These are phyloP conservation scores for Amiota mariae DNA, from an alignment of 2,888 invertebrate genomes.

Conservation along the genomic window DNA sequence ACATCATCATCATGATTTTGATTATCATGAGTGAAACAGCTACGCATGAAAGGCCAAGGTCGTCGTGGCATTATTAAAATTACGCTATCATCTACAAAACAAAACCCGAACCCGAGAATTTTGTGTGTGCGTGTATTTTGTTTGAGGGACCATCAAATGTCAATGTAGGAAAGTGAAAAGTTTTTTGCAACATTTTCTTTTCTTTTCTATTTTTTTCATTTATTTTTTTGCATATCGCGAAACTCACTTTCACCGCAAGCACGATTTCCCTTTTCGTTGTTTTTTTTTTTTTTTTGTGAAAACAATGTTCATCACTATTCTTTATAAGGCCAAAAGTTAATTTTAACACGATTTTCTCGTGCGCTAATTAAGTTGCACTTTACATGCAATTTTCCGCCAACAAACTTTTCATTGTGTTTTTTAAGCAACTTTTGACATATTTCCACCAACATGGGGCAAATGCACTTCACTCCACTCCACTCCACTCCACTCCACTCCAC, in stretches of 20 bases:
- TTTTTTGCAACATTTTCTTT: neutral
- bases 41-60: slow-evolving; percentile 57
- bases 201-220: neutral
- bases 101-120: neutral
- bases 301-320: slow-evolving; percentile 14
- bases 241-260: slow-evolving; percentile 30
- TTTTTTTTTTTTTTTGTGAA: neutral
- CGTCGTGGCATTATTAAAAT: slow-evolving; percentile 27
- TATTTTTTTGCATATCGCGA: neutral
- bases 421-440: slow-evolving; percentile 10
- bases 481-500: slow-evolving; percentile 39
- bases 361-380: slow-evolving; percentile 32
- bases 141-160: slow-evolving; percentile 1
- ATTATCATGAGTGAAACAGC: slow-evolving; percentile 31
- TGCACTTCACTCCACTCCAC: neutral
- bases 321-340: slow-evolving; percentile 43
- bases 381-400: slow-evolving; percentile 22
- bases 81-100: neutral
- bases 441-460: neutral
- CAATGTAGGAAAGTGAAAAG: slow-evolving; percentile 3
- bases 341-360: slow-evolving; percentile 39
- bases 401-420: slow-evolving; percentile 1
- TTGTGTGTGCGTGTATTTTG: no score
- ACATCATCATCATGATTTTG: neutral
- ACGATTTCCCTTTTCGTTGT: neutral